Conservation (phyloP, 2,888 invertebrate genomes). For the Athalia cordata region DNA sequence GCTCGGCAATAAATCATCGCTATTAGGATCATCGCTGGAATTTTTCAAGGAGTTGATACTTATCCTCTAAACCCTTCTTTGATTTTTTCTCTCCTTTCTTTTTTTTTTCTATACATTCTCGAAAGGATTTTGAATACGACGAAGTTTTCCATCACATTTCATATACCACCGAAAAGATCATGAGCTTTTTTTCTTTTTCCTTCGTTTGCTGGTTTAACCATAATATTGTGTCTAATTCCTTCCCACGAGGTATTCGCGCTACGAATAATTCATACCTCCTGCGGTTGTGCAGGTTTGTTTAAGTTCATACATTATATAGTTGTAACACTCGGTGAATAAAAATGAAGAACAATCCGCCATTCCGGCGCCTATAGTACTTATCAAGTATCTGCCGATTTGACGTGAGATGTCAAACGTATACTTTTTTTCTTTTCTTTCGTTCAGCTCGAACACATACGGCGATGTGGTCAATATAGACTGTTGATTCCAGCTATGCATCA, state of each 20-base stretch:
- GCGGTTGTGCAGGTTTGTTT: not conserved
- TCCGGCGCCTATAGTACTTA: constrained; percentile 17
- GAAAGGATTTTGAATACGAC: too few species aligned
- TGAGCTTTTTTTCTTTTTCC: not conserved
- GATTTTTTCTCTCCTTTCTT: too few species aligned
- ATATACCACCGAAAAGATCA: too few species aligned
- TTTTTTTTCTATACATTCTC: too few species aligned
- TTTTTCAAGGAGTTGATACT: not conserved
- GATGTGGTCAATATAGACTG: not conserved
- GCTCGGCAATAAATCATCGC: constrained; percentile 27
- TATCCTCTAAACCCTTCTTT: not conserved
- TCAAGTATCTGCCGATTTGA: not conserved
- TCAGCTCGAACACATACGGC: constrained; percentile 1
- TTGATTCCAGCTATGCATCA: not conserved
- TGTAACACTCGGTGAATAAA: constrained; percentile 43
- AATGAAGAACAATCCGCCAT: constrained; percentile 25
- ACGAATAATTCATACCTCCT: constrained; percentile 32
- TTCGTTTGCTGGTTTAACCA: not conserved
- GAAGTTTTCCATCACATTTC: not conserved
- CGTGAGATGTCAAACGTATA: constrained; percentile 20
- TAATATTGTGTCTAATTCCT: constrained; percentile 31
- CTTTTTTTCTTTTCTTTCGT: constrained; percentile 14
- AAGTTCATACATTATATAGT: constrained; percentile 16
- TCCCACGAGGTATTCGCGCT: constrained; percentile 30
- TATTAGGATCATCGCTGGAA: constrained; percentile 9